Evolutionary conservation across 2,888 invertebrate genomes (phyloP).

Genomic region (Drosophila koepferae): DNA sequence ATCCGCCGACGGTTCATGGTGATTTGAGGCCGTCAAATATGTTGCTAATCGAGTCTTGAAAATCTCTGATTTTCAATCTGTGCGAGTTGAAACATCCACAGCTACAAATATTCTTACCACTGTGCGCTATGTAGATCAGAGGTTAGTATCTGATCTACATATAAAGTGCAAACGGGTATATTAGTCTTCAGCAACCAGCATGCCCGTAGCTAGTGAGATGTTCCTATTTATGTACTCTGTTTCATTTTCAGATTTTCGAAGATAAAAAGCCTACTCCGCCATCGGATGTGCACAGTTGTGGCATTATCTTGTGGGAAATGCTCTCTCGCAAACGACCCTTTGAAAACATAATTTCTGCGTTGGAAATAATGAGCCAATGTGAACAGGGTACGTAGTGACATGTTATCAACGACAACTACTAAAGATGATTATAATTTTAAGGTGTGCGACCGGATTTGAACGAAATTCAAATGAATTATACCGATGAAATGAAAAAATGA

Average conservation of each 20-base stretch:
- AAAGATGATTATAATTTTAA: neutral
- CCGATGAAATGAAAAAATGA: neutral
- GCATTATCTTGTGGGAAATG: slow-evolving; percentile 37
- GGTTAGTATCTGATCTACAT: slow-evolving; percentile 19
- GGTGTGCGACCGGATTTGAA: slow-evolving; percentile 13
- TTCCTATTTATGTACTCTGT: neutral
- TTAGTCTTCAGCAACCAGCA: neutral
- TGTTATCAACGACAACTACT: neutral
- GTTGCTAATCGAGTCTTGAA: neutral
- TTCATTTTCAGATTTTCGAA: neutral
- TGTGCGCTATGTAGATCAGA: slow-evolving; percentile 18
- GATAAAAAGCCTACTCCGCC: accelerated
- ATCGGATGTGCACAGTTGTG: slow-evolving; percentile 35
- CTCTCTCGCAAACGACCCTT: slow-evolving; percentile 23
- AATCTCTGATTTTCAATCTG: neutral
- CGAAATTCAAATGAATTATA: neutral
- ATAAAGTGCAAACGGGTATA: neutral
- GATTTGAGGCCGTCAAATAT: neutral
- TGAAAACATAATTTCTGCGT: neutral
- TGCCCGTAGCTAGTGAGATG: no score
- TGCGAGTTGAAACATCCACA: neutral
- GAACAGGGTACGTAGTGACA: neutral
- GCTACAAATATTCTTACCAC: neutral
- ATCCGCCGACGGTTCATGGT: neutral
- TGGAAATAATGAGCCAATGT: accelerated